Conservation (phyloP, 30 jellyfish, hydroid and myxozoan species). For the Chironex yamaguchii region DNA sequence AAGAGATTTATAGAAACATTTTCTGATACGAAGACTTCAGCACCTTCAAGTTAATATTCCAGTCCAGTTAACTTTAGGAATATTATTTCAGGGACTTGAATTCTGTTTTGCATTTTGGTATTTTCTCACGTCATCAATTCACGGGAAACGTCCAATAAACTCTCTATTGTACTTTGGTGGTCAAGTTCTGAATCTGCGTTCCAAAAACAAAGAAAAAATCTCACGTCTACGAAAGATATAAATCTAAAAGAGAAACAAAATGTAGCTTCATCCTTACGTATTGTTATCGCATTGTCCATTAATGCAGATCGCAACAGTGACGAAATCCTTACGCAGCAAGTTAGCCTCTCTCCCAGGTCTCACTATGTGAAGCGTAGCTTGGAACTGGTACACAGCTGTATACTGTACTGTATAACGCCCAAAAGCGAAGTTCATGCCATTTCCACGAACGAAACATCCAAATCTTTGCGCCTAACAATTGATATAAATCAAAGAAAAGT, state of each 20-base stretch:
- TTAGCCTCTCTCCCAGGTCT: conserved; percentile 74
- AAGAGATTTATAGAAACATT: no score
- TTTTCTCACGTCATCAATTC: no score
- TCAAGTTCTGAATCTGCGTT: no score
- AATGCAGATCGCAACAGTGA: conserved; percentile 76
- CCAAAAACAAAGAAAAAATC: no score
- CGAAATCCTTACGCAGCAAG: conserved; percentile 72
- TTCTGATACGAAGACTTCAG: no score
- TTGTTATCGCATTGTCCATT: conserved; percentile 80
- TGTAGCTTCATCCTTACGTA: conserved; percentile 51
- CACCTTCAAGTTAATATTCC: no score
- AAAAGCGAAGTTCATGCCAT: conserved; percentile 64
- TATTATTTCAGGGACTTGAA: no score
- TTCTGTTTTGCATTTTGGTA: no score
- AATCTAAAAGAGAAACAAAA: not conserved
- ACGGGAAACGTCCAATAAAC: no score
- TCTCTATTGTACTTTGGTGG: no score
- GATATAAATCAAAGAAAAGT: not conserved
- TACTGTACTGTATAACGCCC: conserved; percentile 86
- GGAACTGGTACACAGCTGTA: conserved; percentile 87
- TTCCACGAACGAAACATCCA: conserved; percentile 86
- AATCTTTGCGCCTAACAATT: conserved; percentile 74
- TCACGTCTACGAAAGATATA: no score
- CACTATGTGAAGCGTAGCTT: conserved; percentile 64
- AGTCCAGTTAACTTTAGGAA: no score